Evolutionary conservation across 2,113 vertebrate genomes (phyloP).

Genomic region (Heteronetta atricapilla): DNA sequence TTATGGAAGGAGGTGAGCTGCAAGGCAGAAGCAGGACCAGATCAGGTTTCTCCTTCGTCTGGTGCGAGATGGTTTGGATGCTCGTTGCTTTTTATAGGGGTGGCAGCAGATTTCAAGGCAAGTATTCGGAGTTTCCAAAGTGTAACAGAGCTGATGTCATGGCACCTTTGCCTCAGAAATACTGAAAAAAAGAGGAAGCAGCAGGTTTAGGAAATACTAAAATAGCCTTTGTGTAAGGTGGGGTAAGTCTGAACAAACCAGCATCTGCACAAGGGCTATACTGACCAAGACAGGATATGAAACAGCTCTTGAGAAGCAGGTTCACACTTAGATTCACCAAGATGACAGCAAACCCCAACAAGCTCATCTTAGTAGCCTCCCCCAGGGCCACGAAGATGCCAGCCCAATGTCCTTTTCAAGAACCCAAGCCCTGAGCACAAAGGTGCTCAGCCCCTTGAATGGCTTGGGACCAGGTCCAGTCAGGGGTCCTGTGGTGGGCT

Average conservation of each 20-base stretch:
- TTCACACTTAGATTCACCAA: not conserved
- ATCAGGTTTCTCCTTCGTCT: not conserved
- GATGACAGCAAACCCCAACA: not conserved
- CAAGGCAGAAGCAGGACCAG: not conserved
- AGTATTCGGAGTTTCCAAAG: not conserved
- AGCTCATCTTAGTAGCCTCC: not conserved
- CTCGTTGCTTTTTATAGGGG: not conserved
- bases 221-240: not conserved
- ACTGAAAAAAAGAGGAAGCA: not conserved
- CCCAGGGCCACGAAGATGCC: not conserved
- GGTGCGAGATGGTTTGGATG: not conserved
- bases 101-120: not conserved
- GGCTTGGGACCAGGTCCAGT: not conserved
- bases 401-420: not conserved
- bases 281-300: constrained; percentile 30
- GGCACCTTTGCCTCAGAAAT: not conserved
- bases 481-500: not conserved
- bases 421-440: not conserved
- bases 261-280: rapidly evolving
- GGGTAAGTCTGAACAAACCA: not conserved
- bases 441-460: not conserved
- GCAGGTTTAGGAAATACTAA: not conserved
- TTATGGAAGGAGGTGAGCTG: not conserved
- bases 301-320: not conserved
- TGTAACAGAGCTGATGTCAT: not conserved